These are phyloP conservation scores for Meandrusa payeni DNA, from an alignment of 2,888 invertebrate genomes.

Conservation along the genomic window DNA sequence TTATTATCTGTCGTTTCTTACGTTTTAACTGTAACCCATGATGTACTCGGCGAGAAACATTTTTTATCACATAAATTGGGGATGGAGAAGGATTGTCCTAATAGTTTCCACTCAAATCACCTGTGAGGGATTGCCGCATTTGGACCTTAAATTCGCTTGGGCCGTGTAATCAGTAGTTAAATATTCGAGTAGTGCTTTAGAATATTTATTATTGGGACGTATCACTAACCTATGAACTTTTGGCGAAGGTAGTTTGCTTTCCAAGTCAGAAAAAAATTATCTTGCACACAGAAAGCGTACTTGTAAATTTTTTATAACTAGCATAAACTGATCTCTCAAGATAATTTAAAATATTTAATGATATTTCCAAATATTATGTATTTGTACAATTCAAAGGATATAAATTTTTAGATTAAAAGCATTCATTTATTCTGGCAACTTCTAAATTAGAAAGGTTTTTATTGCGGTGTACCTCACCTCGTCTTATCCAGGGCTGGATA, in stretches of 20 bases:
- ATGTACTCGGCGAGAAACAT: constrained; percentile 24
- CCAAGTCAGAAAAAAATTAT: constrained; percentile 63
- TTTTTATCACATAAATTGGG: constrained; percentile 27
- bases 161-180: constrained; percentile 67
- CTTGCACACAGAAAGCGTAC: constrained; percentile 65
- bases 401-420: constrained; percentile 69
- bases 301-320: constrained; percentile 77
- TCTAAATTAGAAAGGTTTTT: constrained; percentile 53
- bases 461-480: constrained; percentile 57
- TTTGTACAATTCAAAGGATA: constrained; percentile 73
- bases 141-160: constrained; percentile 56
- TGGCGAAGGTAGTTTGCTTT: constrained; percentile 55
- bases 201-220: constrained; percentile 66
- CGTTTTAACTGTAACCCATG: constrained; percentile 36
- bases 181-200: constrained; percentile 70
- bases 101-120: constrained; percentile 42
- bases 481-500: constrained; percentile 65
- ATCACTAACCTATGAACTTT: constrained; percentile 58
- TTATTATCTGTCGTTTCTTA: constrained; percentile 14
- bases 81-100: constrained; percentile 36
- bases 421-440: constrained; percentile 62
- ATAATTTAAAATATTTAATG: constrained; percentile 73
- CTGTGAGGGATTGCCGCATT: constrained; percentile 44
- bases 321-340: constrained; percentile 79
- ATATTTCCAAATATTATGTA: constrained; percentile 74